A percentile compares a stretch with the other conserved stretches of the same genome.
phyloP scores from a whole-genome alignment of 2,888 invertebrate genomes.

The Prenolepis imparis region DNA sequence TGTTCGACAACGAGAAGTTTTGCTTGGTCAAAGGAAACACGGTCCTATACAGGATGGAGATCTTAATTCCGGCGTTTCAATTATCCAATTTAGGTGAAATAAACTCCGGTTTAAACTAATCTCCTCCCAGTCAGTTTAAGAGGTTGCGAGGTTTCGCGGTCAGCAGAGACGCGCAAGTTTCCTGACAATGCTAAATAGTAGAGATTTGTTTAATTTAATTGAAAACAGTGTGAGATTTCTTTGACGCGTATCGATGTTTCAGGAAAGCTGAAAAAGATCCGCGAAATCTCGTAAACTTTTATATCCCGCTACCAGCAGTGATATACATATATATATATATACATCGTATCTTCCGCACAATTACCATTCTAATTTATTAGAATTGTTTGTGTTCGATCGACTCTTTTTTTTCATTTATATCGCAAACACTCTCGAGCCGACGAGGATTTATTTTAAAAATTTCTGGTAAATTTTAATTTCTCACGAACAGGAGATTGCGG shows the following conservation, averaged over 20 bases:
- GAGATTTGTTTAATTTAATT: background rate
- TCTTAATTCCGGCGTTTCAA: background rate
- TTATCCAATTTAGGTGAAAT: background rate
- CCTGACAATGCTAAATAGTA: constrained; percentile 11
- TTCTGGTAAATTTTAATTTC: background rate
- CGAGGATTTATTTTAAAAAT: background rate
- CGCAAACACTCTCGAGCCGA: background rate
- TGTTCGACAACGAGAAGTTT: background rate
- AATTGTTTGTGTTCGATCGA: constrained; percentile 64
- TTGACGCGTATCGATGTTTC: background rate
- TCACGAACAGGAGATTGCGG: constrained; percentile 58
- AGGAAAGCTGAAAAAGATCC: background rate
- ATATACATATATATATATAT: too few species aligned
- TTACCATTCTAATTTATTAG: constrained; percentile 70
- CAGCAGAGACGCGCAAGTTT: background rate
- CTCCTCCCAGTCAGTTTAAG: background rate
- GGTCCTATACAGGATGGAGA: background rate
- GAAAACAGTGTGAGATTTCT: background rate
- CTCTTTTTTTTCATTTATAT: too few species aligned
- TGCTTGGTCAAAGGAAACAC: background rate
- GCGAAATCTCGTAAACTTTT: constrained; percentile 9
- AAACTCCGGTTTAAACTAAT: constrained; percentile 24
- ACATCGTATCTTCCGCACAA: constrained; percentile 50
- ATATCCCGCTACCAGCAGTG: background rate
- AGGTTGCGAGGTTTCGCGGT: background rate